These are phyloP conservation scores for Ophthalmolycus amberensis DNA, from an alignment of 2,113 vertebrate genomes.

Conservation along the genomic window DNA sequence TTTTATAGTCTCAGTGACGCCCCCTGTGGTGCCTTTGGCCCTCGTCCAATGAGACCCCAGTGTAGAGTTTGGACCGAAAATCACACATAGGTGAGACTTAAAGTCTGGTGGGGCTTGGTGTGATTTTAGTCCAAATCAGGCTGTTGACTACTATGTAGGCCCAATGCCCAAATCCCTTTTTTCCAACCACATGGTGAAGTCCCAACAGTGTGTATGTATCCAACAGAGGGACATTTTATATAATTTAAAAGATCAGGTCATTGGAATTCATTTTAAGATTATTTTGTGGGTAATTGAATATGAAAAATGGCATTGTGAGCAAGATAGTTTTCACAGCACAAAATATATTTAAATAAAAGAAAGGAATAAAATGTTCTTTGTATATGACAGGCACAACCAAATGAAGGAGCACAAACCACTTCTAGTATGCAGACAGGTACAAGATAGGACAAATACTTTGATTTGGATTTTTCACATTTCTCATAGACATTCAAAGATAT, in stretches of 20 bases:
- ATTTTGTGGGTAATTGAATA: not conserved
- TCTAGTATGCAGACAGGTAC: not conserved
- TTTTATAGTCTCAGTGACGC: too few relatives aligned
- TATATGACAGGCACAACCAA: not conserved
- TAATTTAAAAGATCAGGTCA: conserved; percentile 9
- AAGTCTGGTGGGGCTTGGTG: too few relatives aligned
- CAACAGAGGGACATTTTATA: not conserved
- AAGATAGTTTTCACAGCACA: not conserved
- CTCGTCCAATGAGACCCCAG: too few relatives aligned
- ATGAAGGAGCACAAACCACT: not conserved
- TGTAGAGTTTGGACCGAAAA: too few relatives aligned
- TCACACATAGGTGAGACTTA: too few relatives aligned
- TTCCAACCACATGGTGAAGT: too few relatives aligned
- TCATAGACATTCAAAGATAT: not conserved
- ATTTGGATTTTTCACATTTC: conserved; percentile 20
- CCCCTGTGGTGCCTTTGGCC: too few relatives aligned
- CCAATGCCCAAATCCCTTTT: too few relatives aligned
- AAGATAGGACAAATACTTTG: conserved; percentile 1
- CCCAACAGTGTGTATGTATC: too few relatives aligned
- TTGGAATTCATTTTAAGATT: not conserved
- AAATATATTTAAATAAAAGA: not conserved
- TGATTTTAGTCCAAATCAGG: too few relatives aligned
- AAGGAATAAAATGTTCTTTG: not conserved
- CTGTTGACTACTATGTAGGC: too few relatives aligned
- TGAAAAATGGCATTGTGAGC: not conserved